Conservation (phyloP, 2,113 vertebrate species). For the Atrichornis clamosus region DNA sequence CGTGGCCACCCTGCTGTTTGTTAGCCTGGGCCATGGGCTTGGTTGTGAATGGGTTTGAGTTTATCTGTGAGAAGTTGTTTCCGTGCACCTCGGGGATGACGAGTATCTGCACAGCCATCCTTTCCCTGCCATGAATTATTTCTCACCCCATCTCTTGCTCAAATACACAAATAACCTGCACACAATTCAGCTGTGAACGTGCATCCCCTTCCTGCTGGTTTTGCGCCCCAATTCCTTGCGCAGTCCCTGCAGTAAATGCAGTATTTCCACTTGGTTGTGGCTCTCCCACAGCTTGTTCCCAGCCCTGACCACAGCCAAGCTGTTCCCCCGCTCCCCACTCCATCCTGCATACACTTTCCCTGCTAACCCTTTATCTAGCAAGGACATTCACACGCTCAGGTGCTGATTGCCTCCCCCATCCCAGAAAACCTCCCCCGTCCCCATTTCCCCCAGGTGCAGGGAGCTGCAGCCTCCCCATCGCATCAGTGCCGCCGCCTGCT, state of each 20-base stretch:
- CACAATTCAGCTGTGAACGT: background rate
- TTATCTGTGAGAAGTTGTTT: background rate
- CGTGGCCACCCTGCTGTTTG: accelerated
- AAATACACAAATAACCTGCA: no score
- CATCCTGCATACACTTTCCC: background rate
- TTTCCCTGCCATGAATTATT: background rate
- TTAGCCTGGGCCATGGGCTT: background rate
- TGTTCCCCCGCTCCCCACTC: background rate
- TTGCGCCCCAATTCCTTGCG: background rate
- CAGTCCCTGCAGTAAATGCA: accelerated
- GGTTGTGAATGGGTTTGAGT: background rate
- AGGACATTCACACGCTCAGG: accelerated
- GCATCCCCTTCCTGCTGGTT: background rate
- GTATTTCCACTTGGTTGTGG: accelerated
- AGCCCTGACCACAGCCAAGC: background rate
- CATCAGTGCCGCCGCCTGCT: background rate
- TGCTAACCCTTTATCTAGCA: background rate
- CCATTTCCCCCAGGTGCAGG: accelerated
- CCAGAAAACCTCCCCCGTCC: background rate
- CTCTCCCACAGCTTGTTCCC: background rate
- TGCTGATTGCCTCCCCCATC: background rate
- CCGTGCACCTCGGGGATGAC: background rate
- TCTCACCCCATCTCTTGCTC: background rate
- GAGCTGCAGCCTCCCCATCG: background rate
- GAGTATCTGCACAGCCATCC: background rate